A percentile compares a stretch with the other conserved stretches of the same genome.
Evolutionary conservation across 2,797 vertebrate genomes (phyloP).

Genomic region (Pseudopleuronectes americanus): DNA sequence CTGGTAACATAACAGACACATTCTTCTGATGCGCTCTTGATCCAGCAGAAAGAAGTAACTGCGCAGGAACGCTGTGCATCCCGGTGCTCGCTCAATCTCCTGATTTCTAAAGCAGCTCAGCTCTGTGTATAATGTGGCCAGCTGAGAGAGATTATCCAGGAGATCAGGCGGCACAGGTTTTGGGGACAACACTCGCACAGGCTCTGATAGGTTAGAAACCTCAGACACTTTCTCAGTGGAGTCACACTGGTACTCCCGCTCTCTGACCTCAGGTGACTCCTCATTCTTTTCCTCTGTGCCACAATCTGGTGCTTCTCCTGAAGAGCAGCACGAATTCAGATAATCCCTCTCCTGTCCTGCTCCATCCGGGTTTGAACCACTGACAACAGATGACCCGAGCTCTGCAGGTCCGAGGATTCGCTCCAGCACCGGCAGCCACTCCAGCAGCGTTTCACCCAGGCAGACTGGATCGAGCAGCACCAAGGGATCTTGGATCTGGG

Average conservation of each 20-base stretch:
- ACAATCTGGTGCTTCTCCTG: slow-evolving; percentile 40
- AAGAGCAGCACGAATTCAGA: slow-evolving; percentile 31
- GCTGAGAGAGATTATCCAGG: slow-evolving; percentile 81
- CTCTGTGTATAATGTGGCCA: slow-evolving; percentile 91
- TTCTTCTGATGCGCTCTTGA: slow-evolving; percentile 88
- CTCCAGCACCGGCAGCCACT: slow-evolving; percentile 89
- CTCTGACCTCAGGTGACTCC: slow-evolving; percentile 20
- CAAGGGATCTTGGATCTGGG: slow-evolving; percentile 90
- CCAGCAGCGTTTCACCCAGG: slow-evolving; percentile 82
- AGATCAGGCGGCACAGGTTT: slow-evolving; percentile 79
- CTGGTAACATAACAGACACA: slow-evolving; percentile 85
- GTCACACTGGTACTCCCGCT: slow-evolving; percentile 40
- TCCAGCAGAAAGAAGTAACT: slow-evolving; percentile 94
- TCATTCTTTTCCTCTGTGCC: slow-evolving; percentile 29
- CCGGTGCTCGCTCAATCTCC: slow-evolving; percentile 11
- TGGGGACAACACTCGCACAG: slow-evolving; percentile 78
- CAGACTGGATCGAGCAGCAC: slow-evolving; percentile 87
- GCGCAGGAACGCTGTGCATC: slow-evolving; percentile 81
- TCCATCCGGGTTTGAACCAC: slow-evolving; percentile 25
- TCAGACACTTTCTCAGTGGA: slow-evolving; percentile 26
- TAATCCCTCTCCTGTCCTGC: slow-evolving; percentile 45
- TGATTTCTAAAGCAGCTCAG: slow-evolving; percentile 78
- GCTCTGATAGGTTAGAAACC: slow-evolving; percentile 47
- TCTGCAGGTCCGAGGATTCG: slow-evolving; percentile 71
- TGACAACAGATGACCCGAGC: slow-evolving; percentile 1